Evolutionary conservation across 2,888 invertebrate genomes (phyloP), one percentile per base, ranked within the genome.

Genomic region (Miltochrista miniata): DNA sequence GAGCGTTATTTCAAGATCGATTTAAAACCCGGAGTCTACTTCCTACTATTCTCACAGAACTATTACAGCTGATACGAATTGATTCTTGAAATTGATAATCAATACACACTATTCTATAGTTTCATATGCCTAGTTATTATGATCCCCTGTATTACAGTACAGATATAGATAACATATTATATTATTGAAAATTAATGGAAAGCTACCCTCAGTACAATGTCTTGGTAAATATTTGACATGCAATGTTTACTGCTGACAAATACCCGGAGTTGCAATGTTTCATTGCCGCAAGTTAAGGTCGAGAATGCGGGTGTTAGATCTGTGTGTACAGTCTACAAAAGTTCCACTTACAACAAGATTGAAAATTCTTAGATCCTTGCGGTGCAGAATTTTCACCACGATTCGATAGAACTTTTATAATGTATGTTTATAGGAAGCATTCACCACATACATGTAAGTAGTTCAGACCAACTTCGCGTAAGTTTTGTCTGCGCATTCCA

Each of bases 401-500:
- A 52, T 45, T 58, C 64, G 48, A 53, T 48, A 41, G 34, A 63
- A 58, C 47, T 66, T 59, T 24, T 13, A 12, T 12, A 18, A 43
- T 24, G 33, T 35, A 24, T 59, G 48, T 60, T 62, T 64, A 64
- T 59, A 63, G 10, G 9, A 55, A 54, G 61, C 48, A 43, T 47
- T 39, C 40, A 48, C 37, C 39, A 53, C 45, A 52, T 52, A 51
- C 53, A 53, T 42, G 44, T 48, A 57, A 24, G 45, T 38, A 35
- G 11, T 24, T 61, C 57, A 72, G 51, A 61, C 18, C 18, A 31
- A 31, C 11, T 51, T 54, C 64, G 73, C 72, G 71, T 72, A 74
- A 69, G 69, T 78, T 76, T 79, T 75, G 80, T 76, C 73, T 74
- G 75, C 74, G 70, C 69, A 74, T 79, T 77, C 80, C 80, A 79